Conservation (phyloP, 2,797 vertebrate species). For the Tolypeutes matacus region DNA sequence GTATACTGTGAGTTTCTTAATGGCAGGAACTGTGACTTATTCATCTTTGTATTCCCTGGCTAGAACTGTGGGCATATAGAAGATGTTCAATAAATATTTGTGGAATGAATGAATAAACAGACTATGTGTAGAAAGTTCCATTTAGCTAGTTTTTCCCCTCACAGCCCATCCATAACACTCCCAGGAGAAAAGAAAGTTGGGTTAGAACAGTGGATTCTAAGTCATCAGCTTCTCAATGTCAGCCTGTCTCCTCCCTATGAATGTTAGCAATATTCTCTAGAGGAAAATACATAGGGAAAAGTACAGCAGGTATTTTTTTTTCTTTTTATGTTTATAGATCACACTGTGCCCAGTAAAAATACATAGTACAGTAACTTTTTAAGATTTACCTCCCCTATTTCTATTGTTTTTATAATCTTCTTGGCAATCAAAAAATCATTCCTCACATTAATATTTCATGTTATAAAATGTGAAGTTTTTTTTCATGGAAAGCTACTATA, state of each 20-base stretch:
- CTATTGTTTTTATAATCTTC: neutral
- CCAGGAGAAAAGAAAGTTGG: neutral
- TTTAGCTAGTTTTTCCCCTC: neutral
- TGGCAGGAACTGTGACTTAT: slow-evolving; percentile 4
- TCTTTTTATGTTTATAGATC: neutral
- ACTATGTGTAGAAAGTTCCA: slow-evolving; percentile 22
- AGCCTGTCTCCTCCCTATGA: neutral
- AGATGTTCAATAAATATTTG: slow-evolving; percentile 69
- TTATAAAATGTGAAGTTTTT: neutral
- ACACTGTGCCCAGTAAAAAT: slow-evolving; percentile 34
- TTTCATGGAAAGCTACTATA: neutral
- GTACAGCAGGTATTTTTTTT: too few relatives aligned
- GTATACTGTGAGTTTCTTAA: slow-evolving; percentile 23
- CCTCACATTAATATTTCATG: neutral
- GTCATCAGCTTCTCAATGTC: slow-evolving; percentile 1
- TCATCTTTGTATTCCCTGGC: slow-evolving; percentile 25
- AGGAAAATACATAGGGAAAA: neutral
- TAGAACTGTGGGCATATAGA: slow-evolving; percentile 28
- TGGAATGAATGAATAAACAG: slow-evolving; percentile 27
- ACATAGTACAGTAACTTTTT: neutral
- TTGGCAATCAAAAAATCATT: neutral
- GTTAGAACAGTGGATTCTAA: slow-evolving; percentile 50
- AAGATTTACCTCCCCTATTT: neutral
- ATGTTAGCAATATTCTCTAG: neutral
- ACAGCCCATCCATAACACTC: neutral